phyloP scores from a whole-genome alignment of 2,888 invertebrate species.

The Caenorhabditis auriculariae region DNA sequence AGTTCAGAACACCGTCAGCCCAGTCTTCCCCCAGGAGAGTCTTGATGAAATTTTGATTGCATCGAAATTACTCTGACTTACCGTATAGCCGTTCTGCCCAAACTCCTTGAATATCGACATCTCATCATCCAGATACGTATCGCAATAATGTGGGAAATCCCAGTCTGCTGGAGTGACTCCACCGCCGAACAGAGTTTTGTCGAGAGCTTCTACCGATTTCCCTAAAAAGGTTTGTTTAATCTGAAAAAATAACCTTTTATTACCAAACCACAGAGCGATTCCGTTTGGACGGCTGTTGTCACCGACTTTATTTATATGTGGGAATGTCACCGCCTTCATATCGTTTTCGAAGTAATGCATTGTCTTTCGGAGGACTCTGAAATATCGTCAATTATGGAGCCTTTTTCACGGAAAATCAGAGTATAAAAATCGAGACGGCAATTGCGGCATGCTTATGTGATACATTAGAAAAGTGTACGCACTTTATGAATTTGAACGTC shows the following conservation, averaged over 20 bases:
- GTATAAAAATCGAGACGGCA: too few relatives aligned
- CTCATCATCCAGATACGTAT: conserved; percentile 31
- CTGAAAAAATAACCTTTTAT: background rate
- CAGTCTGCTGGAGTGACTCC: conserved; percentile 13
- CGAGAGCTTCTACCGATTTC: conserved; percentile 25
- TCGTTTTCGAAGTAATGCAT: conserved; percentile 31
- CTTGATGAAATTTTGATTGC: conserved; percentile 4
- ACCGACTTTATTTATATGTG: conserved; percentile 50
- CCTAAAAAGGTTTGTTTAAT: conserved; percentile 8
- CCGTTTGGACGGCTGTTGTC: conserved; percentile 50
- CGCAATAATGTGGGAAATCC: conserved; percentile 24
- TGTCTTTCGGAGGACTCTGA: conserved; percentile 32
- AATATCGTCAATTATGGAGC: too few relatives aligned
- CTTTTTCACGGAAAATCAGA: too few relatives aligned
- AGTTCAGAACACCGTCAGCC: conserved; percentile 47
- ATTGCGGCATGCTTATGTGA: too few relatives aligned
- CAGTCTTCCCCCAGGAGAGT: conserved; percentile 49
- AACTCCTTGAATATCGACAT: conserved; percentile 30
- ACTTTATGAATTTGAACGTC: too few relatives aligned
- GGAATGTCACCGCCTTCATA: conserved; percentile 39
- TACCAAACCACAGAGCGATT: conserved; percentile 38
- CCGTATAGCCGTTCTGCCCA: conserved; percentile 25
- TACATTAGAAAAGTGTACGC: background rate
- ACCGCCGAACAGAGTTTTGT: conserved; percentile 17
- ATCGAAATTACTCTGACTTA: too few relatives aligned